Base-by-base conservation (phyloP, 1,140 invertebrate species). In the Brachionus angularis region DNA sequence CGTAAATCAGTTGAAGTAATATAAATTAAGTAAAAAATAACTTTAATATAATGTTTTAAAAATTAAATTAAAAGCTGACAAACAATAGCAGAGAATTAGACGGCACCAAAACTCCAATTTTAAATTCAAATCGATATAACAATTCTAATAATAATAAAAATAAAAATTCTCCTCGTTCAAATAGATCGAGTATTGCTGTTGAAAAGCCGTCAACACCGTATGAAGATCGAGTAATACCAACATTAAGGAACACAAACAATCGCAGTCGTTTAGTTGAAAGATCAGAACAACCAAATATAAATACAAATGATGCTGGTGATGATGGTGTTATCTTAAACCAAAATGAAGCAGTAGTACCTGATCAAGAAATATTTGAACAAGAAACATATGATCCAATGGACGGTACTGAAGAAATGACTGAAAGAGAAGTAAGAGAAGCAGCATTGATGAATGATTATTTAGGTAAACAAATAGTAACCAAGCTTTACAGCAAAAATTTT, bases 361-460 rank as follows among this genome's bases (percentile, higher is more conserved):
- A 61, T 29, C 27, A 39, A n/a, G 55, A 67, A 16, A 25, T 18
- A 31, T 50, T 52, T 31, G 18, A 61, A 39, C 34, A 34, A 3
- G 39, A 18, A 5, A 16, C 36, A 31, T 50, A 64, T 16, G 50
- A 39, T 33, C n/a, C 36, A 23, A 39, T 49, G 25, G 72, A 36
- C 27, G 69, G 72, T 29, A 74, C 76, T 61, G 79, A 79, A 61
- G 78, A 79, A 31, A 76, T 83, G 76, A 76, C 84, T 34, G 91
- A 95, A 76, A 85, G 89, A 73, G 92, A 95, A 75, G 87, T 89
- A 74, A 89, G 92, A 76, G 91, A 94, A 80, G 91, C 91, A 8
- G 89, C 90, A 0, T 78, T 92, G 39, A 90, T 91, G 1, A 92
- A 95, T 74, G 83, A 91, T 33, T 89, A 94, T 10, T 95, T 95